Evolutionary conservation across 30 jellyfish, hydroid and myxozoan genomes (phyloP), one percentile per base, ranked within the genome.

Genomic region (Morbakka virulenta): DNA sequence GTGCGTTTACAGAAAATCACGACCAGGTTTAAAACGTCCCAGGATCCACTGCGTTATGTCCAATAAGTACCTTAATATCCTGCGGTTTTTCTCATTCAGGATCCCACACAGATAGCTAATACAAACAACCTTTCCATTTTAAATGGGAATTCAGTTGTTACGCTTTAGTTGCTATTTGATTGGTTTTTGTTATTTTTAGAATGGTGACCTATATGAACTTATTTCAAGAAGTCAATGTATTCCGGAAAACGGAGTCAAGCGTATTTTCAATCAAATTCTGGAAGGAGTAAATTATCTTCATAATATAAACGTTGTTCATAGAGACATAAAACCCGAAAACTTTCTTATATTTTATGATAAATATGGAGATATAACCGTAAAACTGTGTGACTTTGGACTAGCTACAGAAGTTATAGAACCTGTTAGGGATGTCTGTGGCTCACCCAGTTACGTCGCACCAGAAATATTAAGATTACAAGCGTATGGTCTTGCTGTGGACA

Each of bases 361-460:
- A 20, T 65, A 64, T 0, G 50, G 36, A 24, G 32, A 69, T 17
- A 13, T 24, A 14, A 64, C 62, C 6, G 76, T 81, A 17, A 88
- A 88, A 72, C 64, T 88, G 26, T 79, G 97, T 74, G 97, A 88
- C 47, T 88, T 88, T 71, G 97, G 97, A 23, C 69, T 88, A 3
- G 94, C 97, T 3, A 84, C 48, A 6, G 77, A 74, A 12, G 83
- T 83, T 11, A 57, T 76, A 14, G 64, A 82, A 6, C 4, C 29
- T 6, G 20, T 65, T 29, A 81, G 79, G 0, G 95, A 81, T 41
- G 88, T 88, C 6, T 88, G 97, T 35, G 97, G 97, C 3, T 88
- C 97, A 1, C 97, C 97, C 6, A 88, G 97, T 47, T 80, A 76
- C 74, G 97, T 88, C 0, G 97, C 97, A 2, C 97, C 97, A 0